These are phyloP conservation scores for Cetoscarus ocellatus DNA, from an alignment of 2,797 vertebrate species.

Conservation along the genomic window DNA sequence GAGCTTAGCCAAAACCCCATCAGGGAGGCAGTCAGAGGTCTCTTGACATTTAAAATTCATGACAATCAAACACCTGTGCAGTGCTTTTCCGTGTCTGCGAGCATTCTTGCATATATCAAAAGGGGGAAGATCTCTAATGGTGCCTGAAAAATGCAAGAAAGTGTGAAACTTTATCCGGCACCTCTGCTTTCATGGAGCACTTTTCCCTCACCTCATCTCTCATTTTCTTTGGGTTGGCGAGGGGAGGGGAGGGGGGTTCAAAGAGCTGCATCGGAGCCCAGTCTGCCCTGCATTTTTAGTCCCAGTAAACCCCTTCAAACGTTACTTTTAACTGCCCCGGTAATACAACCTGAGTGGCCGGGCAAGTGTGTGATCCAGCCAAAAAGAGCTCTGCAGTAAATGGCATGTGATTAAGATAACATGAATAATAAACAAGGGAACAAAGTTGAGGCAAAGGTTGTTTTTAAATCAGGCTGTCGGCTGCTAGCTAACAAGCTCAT, in stretches of 20 bases:
- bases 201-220: conserved; percentile 52
- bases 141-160: conserved; percentile 69
- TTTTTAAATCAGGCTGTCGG: conserved; percentile 51
- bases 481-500: conserved; percentile 33
- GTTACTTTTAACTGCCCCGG: conserved; percentile 65
- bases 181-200: conserved; percentile 23
- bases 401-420: conserved; percentile 56
- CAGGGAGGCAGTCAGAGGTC: conserved; percentile 20
- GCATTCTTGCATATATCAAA: conserved; percentile 48
- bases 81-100: conserved; percentile 66
- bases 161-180: conserved; percentile 50
- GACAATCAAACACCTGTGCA: conserved; percentile 69
- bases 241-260: conserved; percentile 41
- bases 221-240: conserved; percentile 37
- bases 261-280: conserved; percentile 32
- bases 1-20: conserved; percentile 14
- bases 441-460: conserved; percentile 56
- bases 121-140: conserved; percentile 57
- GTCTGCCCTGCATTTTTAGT: conserved; percentile 55
- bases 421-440: conserved; percentile 70
- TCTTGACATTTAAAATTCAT: conserved; percentile 65
- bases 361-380: conserved; percentile 49
- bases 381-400: conserved; percentile 52
- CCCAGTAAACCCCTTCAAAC: conserved; percentile 69
- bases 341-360: conserved; percentile 61